Percentiles rank a stretch among this genome's conserved stretches.
phyloP scores from a whole-genome alignment of 2,888 invertebrate species.

The Habrosyne pyritoides region DNA sequence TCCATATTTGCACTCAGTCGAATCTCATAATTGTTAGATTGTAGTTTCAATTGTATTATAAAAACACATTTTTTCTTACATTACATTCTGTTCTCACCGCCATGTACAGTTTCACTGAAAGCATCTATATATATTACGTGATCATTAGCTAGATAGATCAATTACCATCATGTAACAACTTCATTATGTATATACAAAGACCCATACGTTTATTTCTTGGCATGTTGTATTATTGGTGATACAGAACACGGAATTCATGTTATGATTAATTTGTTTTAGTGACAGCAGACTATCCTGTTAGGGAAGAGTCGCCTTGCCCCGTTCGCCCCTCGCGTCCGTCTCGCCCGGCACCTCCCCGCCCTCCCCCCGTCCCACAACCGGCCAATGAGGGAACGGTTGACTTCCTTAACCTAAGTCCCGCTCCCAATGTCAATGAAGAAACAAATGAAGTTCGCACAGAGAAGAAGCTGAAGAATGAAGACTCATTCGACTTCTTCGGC shows the following conservation, averaged over 20 bases:
- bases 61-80: too few species aligned
- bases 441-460: conserved; percentile 33
- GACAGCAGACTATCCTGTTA: conserved; percentile 62
- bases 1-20: too few species aligned
- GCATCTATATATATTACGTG: too few species aligned
- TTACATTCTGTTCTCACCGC: too few species aligned
- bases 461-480: conserved; percentile 65
- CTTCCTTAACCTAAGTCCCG: conserved; percentile 57
- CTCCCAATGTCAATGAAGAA: conserved; percentile 25
- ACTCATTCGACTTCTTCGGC: conserved; percentile 85
- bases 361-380: conserved; percentile 14
- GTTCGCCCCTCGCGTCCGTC: conserved; percentile 30
- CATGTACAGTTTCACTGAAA: too few species aligned
- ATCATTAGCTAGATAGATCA: too few species aligned
- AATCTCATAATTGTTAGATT: too few species aligned
- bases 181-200: too few species aligned
- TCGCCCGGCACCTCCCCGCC: conserved; percentile 18
- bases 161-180: too few species aligned
- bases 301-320: conserved; percentile 45
- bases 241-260: neutral
- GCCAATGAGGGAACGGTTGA: conserved; percentile 53
- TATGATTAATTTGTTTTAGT: conserved; percentile 40
- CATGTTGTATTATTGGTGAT: neutral
- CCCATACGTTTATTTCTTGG: too few species aligned
- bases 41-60: too few species aligned